Percentiles rank a stretch among this genome's conserved stretches.
Evolutionary conservation across 2,888 invertebrate species (phyloP).

Genomic region (Catocala fraxini): DNA sequence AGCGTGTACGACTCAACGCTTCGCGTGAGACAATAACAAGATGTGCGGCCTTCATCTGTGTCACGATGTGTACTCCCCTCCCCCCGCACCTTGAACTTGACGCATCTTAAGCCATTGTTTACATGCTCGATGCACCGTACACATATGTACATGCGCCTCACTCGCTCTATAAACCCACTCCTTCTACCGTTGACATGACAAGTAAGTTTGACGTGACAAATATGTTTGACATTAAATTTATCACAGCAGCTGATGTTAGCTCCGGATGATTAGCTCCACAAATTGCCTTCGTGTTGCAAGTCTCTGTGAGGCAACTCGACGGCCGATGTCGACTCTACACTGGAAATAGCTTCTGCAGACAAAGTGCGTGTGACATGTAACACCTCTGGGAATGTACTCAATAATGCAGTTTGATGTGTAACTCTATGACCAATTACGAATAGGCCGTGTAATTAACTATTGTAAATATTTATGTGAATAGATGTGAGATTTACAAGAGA

Average conservation of each 20-base stretch:
- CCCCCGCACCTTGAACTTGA: slow-evolving; percentile 42
- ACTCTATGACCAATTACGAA: no score
- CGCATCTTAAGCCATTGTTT: slow-evolving; percentile 36
- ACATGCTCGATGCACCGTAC: slow-evolving; percentile 1
- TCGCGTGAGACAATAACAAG: background rate
- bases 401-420: no score
- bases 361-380: no score
- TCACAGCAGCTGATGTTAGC: background rate
- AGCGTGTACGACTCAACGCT: background rate
- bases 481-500: no score
- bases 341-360: no score
- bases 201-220: slow-evolving; percentile 8
- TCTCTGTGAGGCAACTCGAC: background rate
- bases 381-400: no score
- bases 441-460: background rate
- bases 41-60: slow-evolving; percentile 14
- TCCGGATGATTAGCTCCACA: background rate
- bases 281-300: background rate
- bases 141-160: no score
- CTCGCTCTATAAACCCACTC: background rate
- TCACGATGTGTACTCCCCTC: slow-evolving; percentile 1
- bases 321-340: no score
- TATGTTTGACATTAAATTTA: slow-evolving; percentile 4
- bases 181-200: background rate
- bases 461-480: background rate